Evolutionary conservation across 2,797 vertebrate species (phyloP).

Genomic region (Coregonus ussuriensis): DNA sequence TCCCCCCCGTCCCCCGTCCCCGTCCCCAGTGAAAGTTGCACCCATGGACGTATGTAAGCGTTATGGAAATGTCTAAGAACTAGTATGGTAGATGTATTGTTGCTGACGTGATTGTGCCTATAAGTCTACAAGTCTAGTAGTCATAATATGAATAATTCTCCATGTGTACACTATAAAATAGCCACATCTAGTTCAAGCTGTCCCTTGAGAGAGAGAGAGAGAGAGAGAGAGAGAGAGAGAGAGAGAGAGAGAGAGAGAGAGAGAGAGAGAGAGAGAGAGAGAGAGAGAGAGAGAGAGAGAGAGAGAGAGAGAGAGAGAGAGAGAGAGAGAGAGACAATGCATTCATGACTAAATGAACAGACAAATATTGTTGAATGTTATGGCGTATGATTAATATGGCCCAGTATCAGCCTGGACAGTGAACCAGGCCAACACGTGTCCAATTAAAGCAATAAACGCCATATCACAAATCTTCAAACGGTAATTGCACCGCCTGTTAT

Average conservation of each 20-base stretch:
- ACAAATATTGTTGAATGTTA: conserved; percentile 60
- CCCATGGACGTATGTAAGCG: neutral
- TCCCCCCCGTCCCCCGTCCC: too few species aligned
- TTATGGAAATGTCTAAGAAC: neutral
- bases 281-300: conserved; percentile 3
- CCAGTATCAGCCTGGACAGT: conserved; percentile 49
- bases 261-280: neutral
- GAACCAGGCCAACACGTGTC: conserved; percentile 46
- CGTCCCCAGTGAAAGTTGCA: too few species aligned
- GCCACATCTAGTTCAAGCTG: neutral
- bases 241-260: neutral
- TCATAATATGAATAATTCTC: neutral
- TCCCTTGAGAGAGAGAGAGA: neutral
- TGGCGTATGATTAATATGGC: conserved; percentile 59
- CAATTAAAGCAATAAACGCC: conserved; percentile 55
- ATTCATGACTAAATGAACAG: too few species aligned
- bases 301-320: neutral
- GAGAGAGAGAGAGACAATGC: conserved; percentile 13
- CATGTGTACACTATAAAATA: neutral
- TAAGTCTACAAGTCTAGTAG: neutral
- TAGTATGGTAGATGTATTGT: neutral
- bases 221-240: neutral
- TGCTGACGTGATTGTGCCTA: neutral
- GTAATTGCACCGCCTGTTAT: neutral
- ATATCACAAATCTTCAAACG: conserved; percentile 6